A percentile compares a stretch with the other conserved stretches of the same genome.
phyloP scores from a whole-genome alignment of 1,140 invertebrate genomes.

The Apis mellifera region Amel_HAv3.1 CM009936.2:9927501-9928000 shows the following conservation, averaged over 20 bases:
- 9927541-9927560: not conserved
- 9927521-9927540: constrained; percentile 36
- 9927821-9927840: not conserved
- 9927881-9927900: not conserved
- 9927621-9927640: not conserved
- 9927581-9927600: not conserved
- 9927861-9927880: not conserved
- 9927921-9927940: not conserved
- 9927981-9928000: too few relatives aligned
- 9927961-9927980: too few relatives aligned
- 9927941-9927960: too few relatives aligned
- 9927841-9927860: not conserved
- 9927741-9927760: too few relatives aligned
- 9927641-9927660: not conserved
- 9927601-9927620: constrained; percentile 8
- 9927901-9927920: not conserved
- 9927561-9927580: not conserved
- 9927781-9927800: too few relatives aligned
- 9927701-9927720: too few relatives aligned
- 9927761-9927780: too few relatives aligned
- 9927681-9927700: too few relatives aligned
- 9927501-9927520: constrained; percentile 56
- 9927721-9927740: too few relatives aligned
- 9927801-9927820: not conserved
- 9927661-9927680: too few relatives aligned